Evolutionary conservation across 2,888 invertebrate species (phyloP).

Genomic region (Phyllotreta striolata): DNA sequence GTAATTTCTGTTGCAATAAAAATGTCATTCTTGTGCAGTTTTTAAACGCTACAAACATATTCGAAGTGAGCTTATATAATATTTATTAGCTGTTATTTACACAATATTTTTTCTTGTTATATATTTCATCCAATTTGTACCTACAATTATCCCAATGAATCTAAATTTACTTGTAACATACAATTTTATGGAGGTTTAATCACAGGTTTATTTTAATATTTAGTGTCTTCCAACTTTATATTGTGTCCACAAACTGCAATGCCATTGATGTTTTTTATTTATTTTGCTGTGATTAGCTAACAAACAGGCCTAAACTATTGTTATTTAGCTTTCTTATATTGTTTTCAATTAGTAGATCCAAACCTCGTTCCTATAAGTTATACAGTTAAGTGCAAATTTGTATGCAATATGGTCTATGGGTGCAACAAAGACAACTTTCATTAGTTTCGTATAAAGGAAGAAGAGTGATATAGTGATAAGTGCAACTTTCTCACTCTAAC

Average conservation of each 20-base stretch:
- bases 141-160: too few relatives aligned
- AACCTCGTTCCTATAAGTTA: constrained; percentile 17
- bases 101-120: neutral
- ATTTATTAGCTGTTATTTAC: too few relatives aligned
- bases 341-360: constrained; percentile 2
- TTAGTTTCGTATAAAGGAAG: too few relatives aligned
- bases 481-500: too few relatives aligned
- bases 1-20: constrained; percentile 25
- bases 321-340: constrained; percentile 14
- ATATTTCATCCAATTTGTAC: neutral
- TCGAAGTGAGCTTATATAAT: neutral
- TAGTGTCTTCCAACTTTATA: neutral
- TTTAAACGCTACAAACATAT: neutral
- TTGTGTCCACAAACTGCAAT: neutral
- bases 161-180: too few relatives aligned
- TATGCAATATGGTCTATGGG: too few relatives aligned
- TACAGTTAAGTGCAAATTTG: too few relatives aligned
- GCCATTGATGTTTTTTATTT: neutral
- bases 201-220: neutral
- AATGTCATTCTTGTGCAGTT: constrained; percentile 17
- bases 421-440: too few relatives aligned
- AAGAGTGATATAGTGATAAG: too few relatives aligned
- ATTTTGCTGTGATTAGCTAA: neutral
- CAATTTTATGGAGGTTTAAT: too few relatives aligned
- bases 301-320: constrained; percentile 10